Evolutionary conservation across 2,113 vertebrate genomes (phyloP), one percentile per base, ranked within the genome.

Genomic region (Amphilophus citrinellus): DNA sequence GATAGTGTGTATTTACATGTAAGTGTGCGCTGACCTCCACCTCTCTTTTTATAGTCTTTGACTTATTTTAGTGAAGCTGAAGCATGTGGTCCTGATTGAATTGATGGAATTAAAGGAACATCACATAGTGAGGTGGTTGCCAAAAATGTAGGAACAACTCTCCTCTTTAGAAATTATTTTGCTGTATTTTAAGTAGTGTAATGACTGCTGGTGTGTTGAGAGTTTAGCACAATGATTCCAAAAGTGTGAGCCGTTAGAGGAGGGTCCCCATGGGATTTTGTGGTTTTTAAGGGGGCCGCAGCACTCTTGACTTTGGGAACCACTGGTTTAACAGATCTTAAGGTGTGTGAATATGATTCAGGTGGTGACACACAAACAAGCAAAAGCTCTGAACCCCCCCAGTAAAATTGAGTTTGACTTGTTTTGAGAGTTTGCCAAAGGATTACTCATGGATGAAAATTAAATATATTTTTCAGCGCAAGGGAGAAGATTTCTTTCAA

Each of bases 1-100:
- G 24, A 53, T 47, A 68, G 50, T 71, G 42, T 20, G 24, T 71
- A 68, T 68, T 68, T 68, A 68, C 65, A 50, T 71, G 27, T 53
- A 32, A 20, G 17, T 71, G 24, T 53, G 44, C 11, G 5, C 0
- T 71, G 53, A 53, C 6, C 42, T 71, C 42, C 66, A 71, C 66
- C 5, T 71, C 17, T 53, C 15, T 50, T 2, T 14, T 71, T 71
- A 2, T 50, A 71, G 44, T 50, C 50, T 71, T 71, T 68, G 0
- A 68, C 15, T 3, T 71, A 32, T 50, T 53, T 30, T 20, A 32
- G 18, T 71, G 44, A 53, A 50, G 20, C 44, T 71, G 66, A 30
- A 50, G 66, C 44, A 50, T 71, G 66, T 71, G 30, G 66, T 71
- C 50, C 66, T 50, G 24, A 39, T 39, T 39, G 37, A 39, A 39